phyloP scores from a whole-genome alignment of 2,113 vertebrate species.

The Bubo bubo region DNA sequence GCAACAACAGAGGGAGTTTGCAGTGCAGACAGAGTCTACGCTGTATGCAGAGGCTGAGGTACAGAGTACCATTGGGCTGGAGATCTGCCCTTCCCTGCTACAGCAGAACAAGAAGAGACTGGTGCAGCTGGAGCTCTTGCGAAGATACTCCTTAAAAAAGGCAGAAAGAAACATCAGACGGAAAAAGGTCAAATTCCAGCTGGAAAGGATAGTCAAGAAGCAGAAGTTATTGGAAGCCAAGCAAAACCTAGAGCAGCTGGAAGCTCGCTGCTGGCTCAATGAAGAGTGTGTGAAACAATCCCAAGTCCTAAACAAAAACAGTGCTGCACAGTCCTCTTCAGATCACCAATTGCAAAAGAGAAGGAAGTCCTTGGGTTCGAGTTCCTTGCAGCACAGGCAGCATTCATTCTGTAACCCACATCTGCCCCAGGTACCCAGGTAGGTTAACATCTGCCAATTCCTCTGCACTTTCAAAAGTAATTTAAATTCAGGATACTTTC shows the following conservation, averaged over 20 bases:
- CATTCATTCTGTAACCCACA: constrained; percentile 65
- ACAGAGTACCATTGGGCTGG: constrained; percentile 38
- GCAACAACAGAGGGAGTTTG: constrained; percentile 73
- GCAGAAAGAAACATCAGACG: constrained; percentile 76
- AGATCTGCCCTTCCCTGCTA: constrained; percentile 28
- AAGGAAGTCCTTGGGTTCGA: not conserved
- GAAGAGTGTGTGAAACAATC: constrained; percentile 55
- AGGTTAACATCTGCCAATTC: not conserved
- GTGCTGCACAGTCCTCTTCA: not conserved
- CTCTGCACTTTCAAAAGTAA: not conserved
- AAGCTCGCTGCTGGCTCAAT: constrained; percentile 70
- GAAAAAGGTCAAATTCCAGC: constrained; percentile 84
- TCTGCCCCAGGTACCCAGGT: constrained; percentile 24
- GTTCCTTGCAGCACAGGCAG: constrained; percentile 44
- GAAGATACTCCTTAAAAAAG: constrained; percentile 76
- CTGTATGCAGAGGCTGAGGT: constrained; percentile 48
- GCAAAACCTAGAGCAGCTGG: constrained; percentile 83
- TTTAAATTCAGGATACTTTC: not conserved
- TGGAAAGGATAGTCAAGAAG: constrained; percentile 88
- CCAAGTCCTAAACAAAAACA: not conserved
- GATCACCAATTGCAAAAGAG: not conserved
- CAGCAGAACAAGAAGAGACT: constrained; percentile 78
- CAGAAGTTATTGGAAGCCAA: constrained; percentile 86
- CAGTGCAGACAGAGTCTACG: constrained; percentile 78
- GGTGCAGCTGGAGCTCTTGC: constrained; percentile 83